A percentile compares a stretch with the other conserved stretches of the same genome.
phyloP scores from a whole-genome alignment of 2,797 vertebrate genomes.

The Gila robusta region DNA sequence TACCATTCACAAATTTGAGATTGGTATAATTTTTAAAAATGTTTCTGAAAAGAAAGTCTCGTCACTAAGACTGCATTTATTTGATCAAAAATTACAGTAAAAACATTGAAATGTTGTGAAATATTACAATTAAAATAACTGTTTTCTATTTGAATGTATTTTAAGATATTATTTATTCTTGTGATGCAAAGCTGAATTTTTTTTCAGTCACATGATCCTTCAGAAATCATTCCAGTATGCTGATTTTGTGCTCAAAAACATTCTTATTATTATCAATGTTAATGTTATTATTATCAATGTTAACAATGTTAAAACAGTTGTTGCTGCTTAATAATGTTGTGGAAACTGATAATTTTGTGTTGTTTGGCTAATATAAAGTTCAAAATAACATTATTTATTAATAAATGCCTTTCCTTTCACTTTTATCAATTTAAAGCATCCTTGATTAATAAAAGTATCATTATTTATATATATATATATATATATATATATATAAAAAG shows the following conservation, averaged over 20 bases:
- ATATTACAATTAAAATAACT: not conserved
- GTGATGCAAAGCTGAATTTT: not conserved
- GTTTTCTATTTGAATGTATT: not conserved
- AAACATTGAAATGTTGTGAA: not conserved
- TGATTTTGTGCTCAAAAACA: not conserved
- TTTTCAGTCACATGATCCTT: not conserved
- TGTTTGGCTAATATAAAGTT: not conserved
- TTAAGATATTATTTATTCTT: not conserved
- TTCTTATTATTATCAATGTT: not conserved
- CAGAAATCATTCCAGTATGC: not conserved
- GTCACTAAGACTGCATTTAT: not conserved
- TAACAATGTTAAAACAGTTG: not conserved
- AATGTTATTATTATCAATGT: not conserved
- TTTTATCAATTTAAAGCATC: not conserved
- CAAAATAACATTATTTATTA: not conserved
- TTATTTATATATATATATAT: too few relatives aligned
- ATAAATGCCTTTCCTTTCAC: not conserved
- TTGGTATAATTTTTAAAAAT: not conserved
- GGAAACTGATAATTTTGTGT: not conserved
- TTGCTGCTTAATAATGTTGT: not conserved
- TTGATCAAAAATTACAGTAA: not conserved
- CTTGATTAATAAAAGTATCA: not conserved
- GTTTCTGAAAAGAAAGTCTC: not conserved
- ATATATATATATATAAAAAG: not conserved
- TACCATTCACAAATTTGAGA: not conserved